These are phyloP conservation scores for Corapipo altera DNA, from an alignment of 2,113 vertebrate genomes.

Conservation along the genomic window DNA sequence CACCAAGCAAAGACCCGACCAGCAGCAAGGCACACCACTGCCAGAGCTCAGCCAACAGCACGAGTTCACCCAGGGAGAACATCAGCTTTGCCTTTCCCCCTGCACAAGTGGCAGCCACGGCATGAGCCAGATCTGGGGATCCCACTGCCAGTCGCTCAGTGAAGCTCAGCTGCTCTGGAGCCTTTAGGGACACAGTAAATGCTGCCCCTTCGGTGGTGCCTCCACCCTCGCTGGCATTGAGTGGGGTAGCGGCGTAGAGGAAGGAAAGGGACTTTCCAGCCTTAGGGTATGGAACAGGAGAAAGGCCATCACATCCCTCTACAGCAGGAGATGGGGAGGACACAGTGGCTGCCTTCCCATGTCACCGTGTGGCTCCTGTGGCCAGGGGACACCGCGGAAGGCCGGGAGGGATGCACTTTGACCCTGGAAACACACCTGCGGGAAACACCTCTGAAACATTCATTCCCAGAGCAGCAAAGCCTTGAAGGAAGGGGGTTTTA, in stretches of 20 bases:
- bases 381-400: constrained; percentile 9
- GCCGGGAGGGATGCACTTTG: constrained; percentile 40
- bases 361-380: background rate
- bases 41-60: background rate
- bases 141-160: accelerated
- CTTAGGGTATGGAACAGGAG: background rate
- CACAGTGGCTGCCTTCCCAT: background rate
- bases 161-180: background rate
- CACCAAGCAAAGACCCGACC: accelerated
- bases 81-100: background rate
- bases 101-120: background rate
- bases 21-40: accelerated
- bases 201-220: accelerated
- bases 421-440: constrained; percentile 45
- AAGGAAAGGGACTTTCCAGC: background rate
- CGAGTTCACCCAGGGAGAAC: background rate
- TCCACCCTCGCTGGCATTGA: accelerated
- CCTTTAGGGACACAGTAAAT: background rate
- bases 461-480: background rate
- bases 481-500: background rate
- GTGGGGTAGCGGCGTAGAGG: accelerated
- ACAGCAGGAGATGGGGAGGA: background rate
- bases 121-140: background rate
- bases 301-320: background rate
- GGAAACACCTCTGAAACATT: constrained; percentile 25